phyloP scores from a whole-genome alignment of 2,888 invertebrate species.

The Melanotus villosus region DNA sequence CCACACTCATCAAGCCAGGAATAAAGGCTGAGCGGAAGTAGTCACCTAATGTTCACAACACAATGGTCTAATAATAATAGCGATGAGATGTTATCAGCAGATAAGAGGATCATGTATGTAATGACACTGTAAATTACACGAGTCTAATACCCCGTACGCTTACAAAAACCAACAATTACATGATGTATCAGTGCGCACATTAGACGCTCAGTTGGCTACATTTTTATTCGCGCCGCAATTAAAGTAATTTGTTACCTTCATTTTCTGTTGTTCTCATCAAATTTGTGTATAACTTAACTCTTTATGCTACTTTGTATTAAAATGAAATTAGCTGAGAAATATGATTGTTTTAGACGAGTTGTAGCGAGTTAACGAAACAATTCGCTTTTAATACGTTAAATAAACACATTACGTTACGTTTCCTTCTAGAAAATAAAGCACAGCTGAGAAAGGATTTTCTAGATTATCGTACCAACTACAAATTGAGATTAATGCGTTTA shows the following conservation, averaged over 20 bases:
- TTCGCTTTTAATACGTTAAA: background rate
- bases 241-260: slow-evolving; percentile 42
- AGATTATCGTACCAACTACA: too few relatives aligned
- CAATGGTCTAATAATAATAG: slow-evolving; percentile 59
- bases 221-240: slow-evolving; percentile 41
- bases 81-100: slow-evolving; percentile 63
- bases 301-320: background rate
- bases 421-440: too few relatives aligned
- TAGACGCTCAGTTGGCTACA: slow-evolving; percentile 46
- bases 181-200: slow-evolving; percentile 47
- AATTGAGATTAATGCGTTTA: too few relatives aligned
- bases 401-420: too few relatives aligned
- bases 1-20: slow-evolving; percentile 36
- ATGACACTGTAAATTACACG: slow-evolving; percentile 62
- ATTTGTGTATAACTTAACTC: background rate
- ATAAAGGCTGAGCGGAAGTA: slow-evolving; percentile 44
- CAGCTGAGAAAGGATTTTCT: too few relatives aligned
- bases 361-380: background rate
- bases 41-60: slow-evolving; percentile 58
- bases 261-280: slow-evolving; percentile 7
- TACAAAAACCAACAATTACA: slow-evolving; percentile 62
- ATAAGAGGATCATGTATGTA: slow-evolving; percentile 65
- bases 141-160: slow-evolving; percentile 50
- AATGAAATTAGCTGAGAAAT: background rate
- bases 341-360: background rate